Percentiles rank a stretch among this genome's conserved stretches.
These are phyloP conservation scores for Limenitis camilla DNA, from an alignment of 2,888 invertebrate species.

Conservation along the genomic window DNA sequence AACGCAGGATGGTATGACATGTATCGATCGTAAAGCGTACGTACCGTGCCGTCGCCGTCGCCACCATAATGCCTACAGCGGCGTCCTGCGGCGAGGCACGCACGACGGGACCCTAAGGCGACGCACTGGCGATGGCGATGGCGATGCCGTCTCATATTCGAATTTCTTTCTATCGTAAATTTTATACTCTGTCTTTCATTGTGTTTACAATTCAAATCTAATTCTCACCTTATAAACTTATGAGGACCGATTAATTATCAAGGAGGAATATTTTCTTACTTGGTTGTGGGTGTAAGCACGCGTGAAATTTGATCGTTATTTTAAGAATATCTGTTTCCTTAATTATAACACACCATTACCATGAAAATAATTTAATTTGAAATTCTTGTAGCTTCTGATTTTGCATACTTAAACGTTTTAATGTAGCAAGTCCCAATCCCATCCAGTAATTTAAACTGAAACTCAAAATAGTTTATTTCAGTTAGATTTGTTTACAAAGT, in stretches of 20 bases:
- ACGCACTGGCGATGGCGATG: constrained; percentile 29
- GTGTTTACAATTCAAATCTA: constrained; percentile 12
- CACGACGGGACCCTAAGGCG: constrained; percentile 46
- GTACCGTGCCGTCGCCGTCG: constrained; percentile 11
- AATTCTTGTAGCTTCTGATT: neutral
- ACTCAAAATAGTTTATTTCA: too few relatives aligned
- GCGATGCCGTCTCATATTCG: constrained; percentile 26
- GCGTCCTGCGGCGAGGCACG: constrained; percentile 50
- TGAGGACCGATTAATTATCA: constrained; percentile 1
- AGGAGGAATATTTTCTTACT: neutral
- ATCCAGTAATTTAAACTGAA: too few relatives aligned
- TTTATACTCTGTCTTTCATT: constrained; percentile 23
- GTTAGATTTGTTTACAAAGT: too few relatives aligned
- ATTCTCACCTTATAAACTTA: constrained; percentile 11
- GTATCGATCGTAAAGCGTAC: constrained; percentile 15
- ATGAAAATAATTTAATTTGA: neutral
- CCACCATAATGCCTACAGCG: constrained; percentile 23
- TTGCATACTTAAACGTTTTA: too few relatives aligned
- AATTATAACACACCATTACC: too few relatives aligned
- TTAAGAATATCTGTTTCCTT: too few relatives aligned
- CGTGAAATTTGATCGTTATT: too few relatives aligned
- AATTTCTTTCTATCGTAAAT: constrained; percentile 28
- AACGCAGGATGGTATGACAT: constrained; percentile 11
- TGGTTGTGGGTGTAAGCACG: too few relatives aligned
- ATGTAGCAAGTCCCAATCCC: too few relatives aligned